Conservation (phyloP, 2,113 vertebrate genomes). For the Anhinga anhinga region DNA sequence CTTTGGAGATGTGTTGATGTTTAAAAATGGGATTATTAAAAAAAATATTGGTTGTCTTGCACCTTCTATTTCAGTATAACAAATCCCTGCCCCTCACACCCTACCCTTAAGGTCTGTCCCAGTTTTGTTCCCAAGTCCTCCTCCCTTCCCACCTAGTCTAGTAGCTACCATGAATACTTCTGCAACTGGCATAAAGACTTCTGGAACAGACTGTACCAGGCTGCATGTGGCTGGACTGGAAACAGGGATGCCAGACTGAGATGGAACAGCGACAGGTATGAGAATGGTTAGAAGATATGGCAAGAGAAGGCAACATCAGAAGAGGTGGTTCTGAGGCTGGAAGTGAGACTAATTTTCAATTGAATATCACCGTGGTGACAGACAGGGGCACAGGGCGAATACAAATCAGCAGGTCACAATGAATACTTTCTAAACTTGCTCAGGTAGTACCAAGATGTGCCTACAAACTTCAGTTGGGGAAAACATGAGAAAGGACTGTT, state of each 20-base stretch:
- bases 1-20: not conserved
- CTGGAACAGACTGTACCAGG: not conserved
- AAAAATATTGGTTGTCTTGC: not conserved
- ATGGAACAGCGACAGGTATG: not conserved
- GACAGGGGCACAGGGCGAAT: not conserved
- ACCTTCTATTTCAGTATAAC: not conserved
- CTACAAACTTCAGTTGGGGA: not conserved
- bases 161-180: not conserved
- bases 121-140: not conserved
- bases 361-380: rapidly evolving
- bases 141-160: not conserved
- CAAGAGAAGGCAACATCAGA: not conserved
- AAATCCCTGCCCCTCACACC: not conserved
- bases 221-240: not conserved
- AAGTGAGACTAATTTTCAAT: not conserved
- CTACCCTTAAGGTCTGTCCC: not conserved
- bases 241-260: not conserved
- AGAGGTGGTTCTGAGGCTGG: not conserved
- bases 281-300: not conserved
- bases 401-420: not conserved
- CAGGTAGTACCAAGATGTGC: not conserved
- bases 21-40: not conserved
- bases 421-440: not conserved
- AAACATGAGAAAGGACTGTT: not conserved
- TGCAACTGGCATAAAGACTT: not conserved